Percentiles rank a stretch among this genome's conserved stretches.
phyloP scores from a whole-genome alignment of 2,888 invertebrate genomes.

The Asteroscopus sphinx region DNA sequence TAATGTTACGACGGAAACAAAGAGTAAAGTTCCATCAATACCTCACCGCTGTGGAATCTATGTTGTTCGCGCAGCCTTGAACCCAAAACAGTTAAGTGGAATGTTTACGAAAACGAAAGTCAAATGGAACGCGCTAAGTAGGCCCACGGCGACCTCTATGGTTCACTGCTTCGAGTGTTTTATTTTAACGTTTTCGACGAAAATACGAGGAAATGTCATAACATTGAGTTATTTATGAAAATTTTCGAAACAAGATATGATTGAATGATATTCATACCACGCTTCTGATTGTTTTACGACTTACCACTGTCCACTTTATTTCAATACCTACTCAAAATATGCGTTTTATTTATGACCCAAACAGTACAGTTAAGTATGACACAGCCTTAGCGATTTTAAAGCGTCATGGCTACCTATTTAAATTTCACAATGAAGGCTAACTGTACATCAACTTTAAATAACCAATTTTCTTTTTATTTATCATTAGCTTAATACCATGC shows the following conservation, averaged over 20 bases:
- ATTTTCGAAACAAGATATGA: not conserved
- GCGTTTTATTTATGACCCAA: constrained; percentile 1
- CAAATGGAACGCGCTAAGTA: constrained; percentile 56
- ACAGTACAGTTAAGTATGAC: constrained; percentile 8
- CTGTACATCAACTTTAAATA: too few relatives aligned
- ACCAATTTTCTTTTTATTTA: constrained; percentile 9
- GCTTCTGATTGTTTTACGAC: constrained; percentile 1
- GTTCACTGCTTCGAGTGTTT: constrained; percentile 44
- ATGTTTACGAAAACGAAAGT: constrained; percentile 76
- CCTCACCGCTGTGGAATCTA: constrained; percentile 46
- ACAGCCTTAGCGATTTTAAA: not conserved
- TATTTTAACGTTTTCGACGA: constrained; percentile 27
- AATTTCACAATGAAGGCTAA: not conserved
- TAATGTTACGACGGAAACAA: constrained; percentile 9
- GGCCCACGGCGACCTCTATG: constrained; percentile 47
- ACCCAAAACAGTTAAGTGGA: constrained; percentile 79
- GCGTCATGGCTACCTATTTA: not conserved
- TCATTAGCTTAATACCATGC: not conserved
- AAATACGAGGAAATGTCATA: constrained; percentile 13
- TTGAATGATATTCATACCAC: not conserved
- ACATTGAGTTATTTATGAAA: not conserved
- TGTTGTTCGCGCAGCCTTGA: constrained; percentile 70
- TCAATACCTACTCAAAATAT: not conserved
- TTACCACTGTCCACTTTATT: constrained; percentile 1
- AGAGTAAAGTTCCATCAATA: constrained; percentile 18